Percentiles rank a stretch among this genome's conserved stretches.
Conservation (phyloP, 2,797 vertebrate genomes). For the Coreius guichenoti region DNA sequence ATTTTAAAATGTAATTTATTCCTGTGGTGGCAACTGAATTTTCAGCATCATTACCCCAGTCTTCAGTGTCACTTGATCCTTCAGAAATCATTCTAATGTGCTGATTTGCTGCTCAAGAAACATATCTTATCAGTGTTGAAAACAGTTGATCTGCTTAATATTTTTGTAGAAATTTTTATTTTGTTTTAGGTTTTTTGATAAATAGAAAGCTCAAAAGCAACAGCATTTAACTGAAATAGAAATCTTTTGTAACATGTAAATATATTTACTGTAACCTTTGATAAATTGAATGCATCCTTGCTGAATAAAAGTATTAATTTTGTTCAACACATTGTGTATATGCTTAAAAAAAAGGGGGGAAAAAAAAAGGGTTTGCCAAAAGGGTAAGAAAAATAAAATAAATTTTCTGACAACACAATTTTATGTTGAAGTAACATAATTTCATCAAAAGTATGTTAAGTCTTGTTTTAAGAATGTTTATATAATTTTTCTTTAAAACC, state of each 20-base stretch:
- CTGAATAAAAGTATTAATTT: not conserved
- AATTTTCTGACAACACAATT: not conserved
- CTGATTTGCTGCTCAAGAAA: not conserved
- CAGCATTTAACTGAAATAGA: too few species aligned
- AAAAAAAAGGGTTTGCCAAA: not conserved
- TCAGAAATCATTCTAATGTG: not conserved
- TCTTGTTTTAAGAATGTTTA: slow-evolving; percentile 1
- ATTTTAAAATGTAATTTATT: not conserved
- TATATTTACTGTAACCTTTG: not conserved
- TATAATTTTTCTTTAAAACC: not conserved
- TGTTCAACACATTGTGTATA: not conserved
- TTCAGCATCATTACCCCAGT: not conserved
- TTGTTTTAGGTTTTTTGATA: not conserved
- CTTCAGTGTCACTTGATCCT: not conserved
- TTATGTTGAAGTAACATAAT: too few species aligned
- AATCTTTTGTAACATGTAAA: not conserved
- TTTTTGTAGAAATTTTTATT: not conserved
- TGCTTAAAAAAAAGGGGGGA: not conserved
- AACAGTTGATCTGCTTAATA: not conserved
- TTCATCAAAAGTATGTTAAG: not conserved
- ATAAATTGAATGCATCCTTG: not conserved
- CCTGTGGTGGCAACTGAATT: not conserved
- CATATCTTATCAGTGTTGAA: not conserved
- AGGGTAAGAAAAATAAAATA: too few species aligned
- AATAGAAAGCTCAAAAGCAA: not conserved